Percentiles rank a stretch among this genome's conserved stretches.
These are phyloP conservation scores for Agapornis canus DNA, from an alignment of 2,797 vertebrate genomes.

Conservation along the genomic window DNA sequence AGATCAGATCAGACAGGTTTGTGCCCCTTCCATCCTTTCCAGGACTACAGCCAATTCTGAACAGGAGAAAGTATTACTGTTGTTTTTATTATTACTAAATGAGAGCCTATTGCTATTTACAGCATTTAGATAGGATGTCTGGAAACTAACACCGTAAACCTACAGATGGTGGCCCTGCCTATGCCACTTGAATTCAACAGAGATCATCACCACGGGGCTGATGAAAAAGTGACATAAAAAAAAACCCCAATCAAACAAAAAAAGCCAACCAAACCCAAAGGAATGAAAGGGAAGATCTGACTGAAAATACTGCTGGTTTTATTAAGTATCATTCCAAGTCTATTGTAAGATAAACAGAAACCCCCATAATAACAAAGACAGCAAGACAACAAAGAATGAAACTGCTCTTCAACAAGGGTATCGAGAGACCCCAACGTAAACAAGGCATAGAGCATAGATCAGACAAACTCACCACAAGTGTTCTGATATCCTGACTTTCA, in stretches of 20 bases:
- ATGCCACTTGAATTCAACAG: neutral
- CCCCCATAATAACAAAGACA: neutral
- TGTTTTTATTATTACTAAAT: neutral
- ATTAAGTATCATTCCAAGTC: neutral
- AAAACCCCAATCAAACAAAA: neutral
- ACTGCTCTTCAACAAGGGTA: neutral
- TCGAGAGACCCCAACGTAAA: neutral
- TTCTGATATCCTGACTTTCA: constrained; percentile 36
- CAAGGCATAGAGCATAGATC: neutral
- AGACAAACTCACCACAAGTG: constrained; percentile 14
- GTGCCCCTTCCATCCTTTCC: neutral
- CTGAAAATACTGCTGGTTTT: neutral
- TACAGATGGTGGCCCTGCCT: neutral
- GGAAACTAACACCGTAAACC: neutral
- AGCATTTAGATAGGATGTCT: neutral
- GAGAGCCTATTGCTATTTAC: neutral
- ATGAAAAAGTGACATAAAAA: neutral
- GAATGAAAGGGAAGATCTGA: neutral
- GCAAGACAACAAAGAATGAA: constrained; percentile 21
- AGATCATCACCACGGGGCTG: neutral
- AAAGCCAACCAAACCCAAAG: neutral
- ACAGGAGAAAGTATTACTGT: neutral
- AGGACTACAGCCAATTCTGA: neutral
- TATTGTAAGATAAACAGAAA: neutral
- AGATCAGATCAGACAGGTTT: neutral